Base-by-base conservation (phyloP, 1,140 invertebrate species). In the Hirudo medicinalis region DNA sequence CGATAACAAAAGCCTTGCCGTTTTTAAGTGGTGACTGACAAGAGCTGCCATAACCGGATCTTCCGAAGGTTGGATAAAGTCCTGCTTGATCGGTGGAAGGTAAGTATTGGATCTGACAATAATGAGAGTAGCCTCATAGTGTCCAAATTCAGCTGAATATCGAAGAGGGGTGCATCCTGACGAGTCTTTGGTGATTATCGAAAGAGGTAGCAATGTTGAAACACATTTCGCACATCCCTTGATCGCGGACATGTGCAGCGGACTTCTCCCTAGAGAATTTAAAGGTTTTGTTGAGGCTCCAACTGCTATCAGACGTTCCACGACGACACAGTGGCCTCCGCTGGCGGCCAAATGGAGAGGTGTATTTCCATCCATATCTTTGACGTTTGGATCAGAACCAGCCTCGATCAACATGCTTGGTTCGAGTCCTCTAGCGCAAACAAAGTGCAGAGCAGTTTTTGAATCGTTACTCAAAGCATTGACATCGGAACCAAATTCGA, bases 281-380 rank as follows among this genome's bases (percentile, higher is more conserved):
- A 94, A 92, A 0, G 92, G 91, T 79, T 95, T 92, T 72, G 90
- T 86, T 78, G 95, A 94, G 0, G 91, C 92, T 9, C 91, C 90
- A 75, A 94, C 90, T 32, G 88, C 85, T 0, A 95, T 79, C 1
- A 96, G 80, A 32, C 91, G 89, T 75, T 91, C 91, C 0, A 94
- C 90, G 0, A 91, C 92, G 74, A 94, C 91, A 0, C 91, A 89
- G 76, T 94, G 94, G 76, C 94, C 94, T 0, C 94, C 91, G 9
- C 91, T 89, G 0, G 92, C 90, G 0, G 92, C 92, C 92, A 92
- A 95, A 77, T 95, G 92, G 0, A 96, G 83, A 0, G 92, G 91
- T 0, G 92, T 94, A 80, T 94, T 94, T 22, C 78, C 75, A 43
- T 49, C 60, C 15, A 25, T 27, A 54, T 72, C 71, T 55, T 90